These are phyloP conservation scores for Oncorhynchus kisutch DNA, from an alignment of 2,113 vertebrate genomes.

Conservation along the genomic window DNA sequence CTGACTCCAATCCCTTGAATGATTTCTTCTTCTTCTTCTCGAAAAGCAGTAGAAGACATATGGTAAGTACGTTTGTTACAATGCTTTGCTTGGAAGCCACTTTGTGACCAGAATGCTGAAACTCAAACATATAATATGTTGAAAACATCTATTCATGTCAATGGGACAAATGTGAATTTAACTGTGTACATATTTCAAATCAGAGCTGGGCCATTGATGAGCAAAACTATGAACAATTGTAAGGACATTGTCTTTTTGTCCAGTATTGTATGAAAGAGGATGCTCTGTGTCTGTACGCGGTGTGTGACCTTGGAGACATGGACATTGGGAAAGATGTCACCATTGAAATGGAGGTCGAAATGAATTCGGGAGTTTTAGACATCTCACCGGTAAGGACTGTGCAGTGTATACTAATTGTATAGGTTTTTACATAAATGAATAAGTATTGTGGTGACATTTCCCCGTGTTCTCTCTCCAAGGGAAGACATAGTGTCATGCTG, in stretches of 20 bases:
- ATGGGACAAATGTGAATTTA: no score
- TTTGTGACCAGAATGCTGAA: no score
- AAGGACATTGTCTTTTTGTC: conserved; percentile 17
- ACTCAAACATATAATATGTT: no score
- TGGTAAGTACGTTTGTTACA: conserved; percentile 67
- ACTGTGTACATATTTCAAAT: no score
- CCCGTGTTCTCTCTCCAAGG: conserved; percentile 54
- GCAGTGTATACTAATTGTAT: no score
- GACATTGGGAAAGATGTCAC: conserved; percentile 74
- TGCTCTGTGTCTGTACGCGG: conserved; percentile 68
- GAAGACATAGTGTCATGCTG: conserved; percentile 67
- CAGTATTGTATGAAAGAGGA: conserved; percentile 78
- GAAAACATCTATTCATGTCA: no score
- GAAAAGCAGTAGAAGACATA: conserved; percentile 66
- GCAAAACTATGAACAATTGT: no score
- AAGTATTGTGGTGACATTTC: background rate
- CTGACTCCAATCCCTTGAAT: conserved; percentile 47
- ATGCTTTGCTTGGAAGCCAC: no score
- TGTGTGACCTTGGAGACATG: conserved; percentile 77
- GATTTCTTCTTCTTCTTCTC: conserved; percentile 74
- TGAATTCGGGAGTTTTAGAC: conserved; percentile 65
- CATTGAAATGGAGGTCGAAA: conserved; percentile 72
- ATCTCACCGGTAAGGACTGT: conserved; percentile 12
- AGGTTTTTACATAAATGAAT: no score
- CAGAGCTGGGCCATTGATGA: no score